These are phyloP conservation scores for Columbina picui DNA, from an alignment of 2,113 vertebrate genomes.

Conservation along the genomic window DNA sequence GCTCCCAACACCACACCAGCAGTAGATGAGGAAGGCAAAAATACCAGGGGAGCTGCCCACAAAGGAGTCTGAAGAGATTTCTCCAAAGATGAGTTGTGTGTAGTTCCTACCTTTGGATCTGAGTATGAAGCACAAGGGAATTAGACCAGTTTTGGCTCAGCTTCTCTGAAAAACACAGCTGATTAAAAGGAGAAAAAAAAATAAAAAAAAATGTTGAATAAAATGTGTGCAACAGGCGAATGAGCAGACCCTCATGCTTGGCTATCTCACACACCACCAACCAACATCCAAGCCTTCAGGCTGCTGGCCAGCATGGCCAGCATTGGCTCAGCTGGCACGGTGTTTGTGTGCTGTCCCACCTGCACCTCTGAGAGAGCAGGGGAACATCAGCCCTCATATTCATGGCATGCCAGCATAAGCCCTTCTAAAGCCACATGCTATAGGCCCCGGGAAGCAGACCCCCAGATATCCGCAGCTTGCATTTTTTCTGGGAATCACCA, in stretches of 20 bases:
- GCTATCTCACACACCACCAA: background rate
- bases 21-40: background rate
- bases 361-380: background rate
- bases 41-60: background rate
- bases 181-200: background rate
- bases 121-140: background rate
- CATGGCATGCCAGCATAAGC: background rate
- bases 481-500: background rate
- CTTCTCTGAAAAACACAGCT: background rate
- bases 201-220: background rate
- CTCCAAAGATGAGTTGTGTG: background rate
- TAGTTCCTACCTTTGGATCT: background rate
- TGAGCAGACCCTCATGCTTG: background rate
- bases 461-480: rapidly evolving
- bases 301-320: background rate
- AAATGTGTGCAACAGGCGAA: background rate
- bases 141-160: background rate
- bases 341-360: background rate
- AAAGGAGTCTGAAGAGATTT: background rate
- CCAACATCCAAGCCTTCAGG: background rate
- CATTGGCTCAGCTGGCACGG: background rate
- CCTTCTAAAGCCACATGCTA: background rate
- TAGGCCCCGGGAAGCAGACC: background rate
- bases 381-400: background rate
- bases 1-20: background rate